A percentile compares a stretch with the other conserved stretches of the same genome.
Evolutionary conservation across 1,140 invertebrate species (phyloP).

Genomic region (Panagrolaimus sp.): DNA sequence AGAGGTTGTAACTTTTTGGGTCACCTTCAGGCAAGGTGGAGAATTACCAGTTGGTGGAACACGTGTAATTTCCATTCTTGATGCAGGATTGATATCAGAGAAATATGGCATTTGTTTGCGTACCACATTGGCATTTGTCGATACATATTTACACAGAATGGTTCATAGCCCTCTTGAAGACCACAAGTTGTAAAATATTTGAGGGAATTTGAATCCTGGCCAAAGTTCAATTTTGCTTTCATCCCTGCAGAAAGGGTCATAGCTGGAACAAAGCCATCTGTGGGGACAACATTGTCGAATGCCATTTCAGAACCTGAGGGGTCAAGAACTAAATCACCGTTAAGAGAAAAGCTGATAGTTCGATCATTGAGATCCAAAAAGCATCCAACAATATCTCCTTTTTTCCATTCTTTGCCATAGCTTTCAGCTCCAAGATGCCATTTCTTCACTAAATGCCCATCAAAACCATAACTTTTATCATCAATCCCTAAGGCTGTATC

Average conservation of each 20-base stretch:
- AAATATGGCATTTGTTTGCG: slow-evolving; percentile 90
- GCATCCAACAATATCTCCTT: slow-evolving; percentile 85
- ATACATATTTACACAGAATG: slow-evolving; percentile 80
- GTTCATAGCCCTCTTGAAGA: slow-evolving; percentile 84
- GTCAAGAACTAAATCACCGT: slow-evolving; percentile 88
- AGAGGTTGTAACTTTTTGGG: slow-evolving; percentile 78
- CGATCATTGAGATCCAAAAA: slow-evolving; percentile 91
- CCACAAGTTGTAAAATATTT: slow-evolving; percentile 97
- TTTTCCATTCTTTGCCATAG: slow-evolving; percentile 88
- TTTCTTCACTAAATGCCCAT: slow-evolving; percentile 90
- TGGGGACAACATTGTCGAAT: slow-evolving; percentile 85
- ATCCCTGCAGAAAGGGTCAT: slow-evolving; percentile 88
- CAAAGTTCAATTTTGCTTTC: slow-evolving; percentile 78
- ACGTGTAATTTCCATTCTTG: slow-evolving; percentile 54
- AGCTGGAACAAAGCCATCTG: slow-evolving; percentile 77
- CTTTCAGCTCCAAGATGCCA: slow-evolving; percentile 80
- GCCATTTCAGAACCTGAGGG: slow-evolving; percentile 92
- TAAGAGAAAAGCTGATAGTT: slow-evolving; percentile 94
- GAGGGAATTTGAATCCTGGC: slow-evolving; percentile 84
- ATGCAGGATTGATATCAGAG: slow-evolving; percentile 75
- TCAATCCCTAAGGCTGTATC: slow-evolving; percentile 73
- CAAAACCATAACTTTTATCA: slow-evolving; percentile 92
- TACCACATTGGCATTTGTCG: slow-evolving; percentile 94
- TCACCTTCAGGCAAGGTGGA: slow-evolving; percentile 90
- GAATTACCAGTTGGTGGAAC: slow-evolving; percentile 67